Evolutionary conservation across 1,140 invertebrate genomes (phyloP), one percentile per base, ranked within the genome.

Genomic region (Drosophila virilis): DNA sequence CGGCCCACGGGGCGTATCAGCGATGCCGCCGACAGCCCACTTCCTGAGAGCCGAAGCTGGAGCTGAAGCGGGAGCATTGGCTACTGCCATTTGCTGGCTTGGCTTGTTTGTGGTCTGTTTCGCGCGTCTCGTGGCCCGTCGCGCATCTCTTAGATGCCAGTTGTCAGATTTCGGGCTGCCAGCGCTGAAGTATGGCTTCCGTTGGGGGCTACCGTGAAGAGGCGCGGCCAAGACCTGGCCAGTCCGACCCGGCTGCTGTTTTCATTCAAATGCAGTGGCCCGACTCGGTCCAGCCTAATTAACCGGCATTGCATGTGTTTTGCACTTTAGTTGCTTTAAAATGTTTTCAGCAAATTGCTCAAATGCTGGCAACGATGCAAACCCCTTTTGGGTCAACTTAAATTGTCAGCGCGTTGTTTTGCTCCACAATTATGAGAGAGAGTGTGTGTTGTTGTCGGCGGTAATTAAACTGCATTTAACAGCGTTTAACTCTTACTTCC

Each of bases 131-230:
- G 3, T 22, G 22, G 22, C 76, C 69, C 60, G 52, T 71, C 66
- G 79, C 76, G 77, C 83, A 88, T 88, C 83, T 81, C 75, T 59
- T 74, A 89, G 85, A 89, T 89, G 79, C 74, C 71, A 90, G 62
- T 72, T 89, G 85, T 89, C 85, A 89, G 85, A 89, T 89, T 85
- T 84, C 35, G 61, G 32, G 51, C 64, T 85, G 54, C 66, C 83
- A 58, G 51, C 67, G 72, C 86, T 89, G 81, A 89, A 78, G 85
- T 85, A 89, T 89, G 85, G 85, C 85, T 89, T 89, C 85, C 85
- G 85, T 89, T 89, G 74, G 76, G 72, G 72, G 84, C 84, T 88
- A 88, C 84, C 78, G 84, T 84, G 84, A 78, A 62, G 54, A 67
- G 57, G 43, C 13, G 65, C 74, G 72, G 60, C 74, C 17, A 45